These are phyloP conservation scores for Regulus satrapa DNA, from an alignment of 2,113 vertebrate species.

Conservation along the genomic window DNA sequence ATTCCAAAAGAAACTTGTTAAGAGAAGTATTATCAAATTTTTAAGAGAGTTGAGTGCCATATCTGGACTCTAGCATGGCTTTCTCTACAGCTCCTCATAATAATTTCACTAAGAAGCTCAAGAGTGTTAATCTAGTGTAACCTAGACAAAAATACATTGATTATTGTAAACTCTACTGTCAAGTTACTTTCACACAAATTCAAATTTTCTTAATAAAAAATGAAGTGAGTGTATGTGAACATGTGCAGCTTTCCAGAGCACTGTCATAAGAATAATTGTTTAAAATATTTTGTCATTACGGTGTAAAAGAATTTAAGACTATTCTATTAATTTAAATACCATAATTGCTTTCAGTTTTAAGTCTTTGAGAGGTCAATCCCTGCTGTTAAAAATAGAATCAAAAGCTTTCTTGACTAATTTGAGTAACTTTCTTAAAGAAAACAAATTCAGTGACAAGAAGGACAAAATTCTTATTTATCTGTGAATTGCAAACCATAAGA, in stretches of 20 bases:
- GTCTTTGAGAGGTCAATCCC: background rate
- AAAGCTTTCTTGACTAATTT: background rate
- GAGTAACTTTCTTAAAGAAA: background rate
- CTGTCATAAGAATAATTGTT: background rate
- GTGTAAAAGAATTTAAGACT: background rate
- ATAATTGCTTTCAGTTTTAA: background rate
- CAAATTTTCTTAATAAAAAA: background rate
- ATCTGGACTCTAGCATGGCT: background rate
- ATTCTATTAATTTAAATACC: background rate
- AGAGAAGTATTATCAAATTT: background rate
- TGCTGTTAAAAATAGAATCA: background rate
- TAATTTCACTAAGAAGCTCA: background rate
- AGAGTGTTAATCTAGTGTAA: background rate
- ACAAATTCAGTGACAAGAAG: background rate
- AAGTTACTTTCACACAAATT: background rate
- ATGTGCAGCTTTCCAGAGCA: background rate
- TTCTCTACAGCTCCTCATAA: background rate
- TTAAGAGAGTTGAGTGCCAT: background rate
- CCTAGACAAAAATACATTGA: background rate
- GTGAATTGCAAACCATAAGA: background rate
- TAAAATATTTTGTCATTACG: background rate
- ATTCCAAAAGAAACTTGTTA: background rate
- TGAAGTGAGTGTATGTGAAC: background rate
- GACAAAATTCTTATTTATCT: background rate
- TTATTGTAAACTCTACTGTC: background rate